Base-by-base conservation (phyloP, 53 echinoderm and acorn worm genomes). In the Hippasteria phrygiana region DNA sequence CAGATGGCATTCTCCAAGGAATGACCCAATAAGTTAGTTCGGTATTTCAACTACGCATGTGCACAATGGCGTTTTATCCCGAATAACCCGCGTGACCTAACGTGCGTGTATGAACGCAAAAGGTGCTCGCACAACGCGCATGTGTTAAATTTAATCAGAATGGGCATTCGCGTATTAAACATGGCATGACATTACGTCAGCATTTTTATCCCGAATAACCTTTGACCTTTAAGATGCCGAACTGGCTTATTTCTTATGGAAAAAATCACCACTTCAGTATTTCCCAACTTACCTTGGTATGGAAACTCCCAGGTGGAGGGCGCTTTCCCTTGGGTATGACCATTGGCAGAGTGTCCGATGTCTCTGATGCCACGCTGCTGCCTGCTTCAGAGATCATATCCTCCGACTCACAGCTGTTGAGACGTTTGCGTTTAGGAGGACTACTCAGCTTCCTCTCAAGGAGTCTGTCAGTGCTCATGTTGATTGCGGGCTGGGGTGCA, bases 371-470 rank as follows among this genome's bases (percentile, higher is more conserved):
- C 8, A 51, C 59, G 32, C 80, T 87, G 74, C 92, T 88, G 14
- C 53, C 40, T 20, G 86, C 43, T 34, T 77, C 89, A 20, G 89
- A 75, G 55, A 73, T 46, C 24, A 66, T 32, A 22, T 85, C 89
- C 26, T 89, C 89, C 28, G 84, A 85, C n/a, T 55, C 89, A 31
- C 92, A 43, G 71, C 86, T 89, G 33, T 43, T 55, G 29, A 89
- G 70, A 14, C 93, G 83, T 66, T 53, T 67, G 39, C 93, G 83
- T 27, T 93, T 93, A 11, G 93, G 93, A 38, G 93, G 93, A 54
- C 93, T 93, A 77, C 59, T 67, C n/a, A 74, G 50, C 47, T 76
- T 90, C 51, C 42, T 74, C 24, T 41, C 73, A 7, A 76, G 62
- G 32, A 75, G 88, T 75, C 75, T 88, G 76, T 59, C 76, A 14